Percentiles rank a stretch among this genome's conserved stretches.
These are phyloP conservation scores for Eurystomus glaucurus DNA, from an alignment of 2,797 vertebrate genomes.

Conservation along the genomic window DNA sequence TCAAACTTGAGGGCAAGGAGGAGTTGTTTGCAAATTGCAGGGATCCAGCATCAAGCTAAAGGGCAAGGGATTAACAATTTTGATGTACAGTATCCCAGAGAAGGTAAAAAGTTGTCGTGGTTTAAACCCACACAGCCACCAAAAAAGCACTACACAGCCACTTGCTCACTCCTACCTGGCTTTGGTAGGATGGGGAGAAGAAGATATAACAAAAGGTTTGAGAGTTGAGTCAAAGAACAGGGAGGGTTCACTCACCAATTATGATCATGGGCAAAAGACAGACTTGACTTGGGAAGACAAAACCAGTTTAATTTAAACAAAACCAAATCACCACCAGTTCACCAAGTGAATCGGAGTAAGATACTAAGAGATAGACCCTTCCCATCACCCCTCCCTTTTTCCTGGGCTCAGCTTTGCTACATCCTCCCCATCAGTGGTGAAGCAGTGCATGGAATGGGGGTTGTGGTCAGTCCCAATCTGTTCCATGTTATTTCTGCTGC, in stretches of 20 bases:
- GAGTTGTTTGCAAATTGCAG: conserved; percentile 30
- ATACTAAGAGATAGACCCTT: no score
- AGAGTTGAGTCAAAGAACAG: neutral
- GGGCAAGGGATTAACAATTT: neutral
- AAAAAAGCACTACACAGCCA: neutral
- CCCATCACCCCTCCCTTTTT: no score
- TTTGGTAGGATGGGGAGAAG: neutral
- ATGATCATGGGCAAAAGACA: neutral
- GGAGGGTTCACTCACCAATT: neutral
- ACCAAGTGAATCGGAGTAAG: no score
- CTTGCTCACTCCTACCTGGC: neutral
- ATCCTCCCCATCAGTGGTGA: no score
- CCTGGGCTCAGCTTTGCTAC: no score
- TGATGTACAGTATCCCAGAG: neutral
- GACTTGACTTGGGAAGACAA: neutral
- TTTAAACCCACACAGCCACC: neutral
- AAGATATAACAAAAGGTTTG: neutral
- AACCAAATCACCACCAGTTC: no score
- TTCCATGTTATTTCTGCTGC: no score
- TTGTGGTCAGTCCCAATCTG: no score
- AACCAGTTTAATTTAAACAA: no score
- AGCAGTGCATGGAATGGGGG: no score
- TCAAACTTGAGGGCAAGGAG: neutral
- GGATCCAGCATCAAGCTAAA: neutral
- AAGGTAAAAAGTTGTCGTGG: neutral